phyloP scores from a whole-genome alignment of 35 echinoderm and acorn worm species.

The Eucidaris tribuloides region DNA sequence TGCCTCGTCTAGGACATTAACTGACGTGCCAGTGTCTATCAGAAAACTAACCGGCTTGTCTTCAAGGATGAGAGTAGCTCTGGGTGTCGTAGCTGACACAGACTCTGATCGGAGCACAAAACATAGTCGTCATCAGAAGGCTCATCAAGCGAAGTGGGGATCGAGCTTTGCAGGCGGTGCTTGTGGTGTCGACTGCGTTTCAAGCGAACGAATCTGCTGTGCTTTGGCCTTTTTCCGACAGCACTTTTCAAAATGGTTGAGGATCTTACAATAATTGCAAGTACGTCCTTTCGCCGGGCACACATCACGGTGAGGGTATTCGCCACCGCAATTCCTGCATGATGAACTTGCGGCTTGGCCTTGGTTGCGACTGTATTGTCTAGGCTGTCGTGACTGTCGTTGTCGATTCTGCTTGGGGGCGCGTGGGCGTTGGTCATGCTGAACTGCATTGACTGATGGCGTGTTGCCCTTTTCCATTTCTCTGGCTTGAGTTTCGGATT shows the following conservation, averaged over 20 bases:
- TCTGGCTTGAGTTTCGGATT: background rate
- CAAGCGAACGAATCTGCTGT: too few relatives aligned
- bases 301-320: constrained; percentile 22
- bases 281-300: constrained; percentile 31
- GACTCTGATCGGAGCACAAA: too few relatives aligned
- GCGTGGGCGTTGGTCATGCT: background rate
- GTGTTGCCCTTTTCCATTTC: background rate
- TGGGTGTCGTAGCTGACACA: background rate
- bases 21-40: constrained; percentile 19
- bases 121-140: too few relatives aligned
- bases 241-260: constrained; percentile 24
- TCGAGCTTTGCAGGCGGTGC: too few relatives aligned
- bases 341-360: too few relatives aligned
- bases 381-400: too few relatives aligned
- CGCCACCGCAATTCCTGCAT: constrained; percentile 39
- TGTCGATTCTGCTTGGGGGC: too few relatives aligned
- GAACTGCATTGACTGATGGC: background rate
- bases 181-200: too few relatives aligned
- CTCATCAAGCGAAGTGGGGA: too few relatives aligned
- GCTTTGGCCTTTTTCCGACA: constrained; percentile 12
- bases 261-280: constrained; percentile 26
- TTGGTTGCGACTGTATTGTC: too few relatives aligned
- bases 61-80: background rate
- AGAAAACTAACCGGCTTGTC: background rate
- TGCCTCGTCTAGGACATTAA: constrained; percentile 11